Base-by-base conservation (phyloP, 2,113 vertebrate species). In the Mirounga angustirostris region DNA sequence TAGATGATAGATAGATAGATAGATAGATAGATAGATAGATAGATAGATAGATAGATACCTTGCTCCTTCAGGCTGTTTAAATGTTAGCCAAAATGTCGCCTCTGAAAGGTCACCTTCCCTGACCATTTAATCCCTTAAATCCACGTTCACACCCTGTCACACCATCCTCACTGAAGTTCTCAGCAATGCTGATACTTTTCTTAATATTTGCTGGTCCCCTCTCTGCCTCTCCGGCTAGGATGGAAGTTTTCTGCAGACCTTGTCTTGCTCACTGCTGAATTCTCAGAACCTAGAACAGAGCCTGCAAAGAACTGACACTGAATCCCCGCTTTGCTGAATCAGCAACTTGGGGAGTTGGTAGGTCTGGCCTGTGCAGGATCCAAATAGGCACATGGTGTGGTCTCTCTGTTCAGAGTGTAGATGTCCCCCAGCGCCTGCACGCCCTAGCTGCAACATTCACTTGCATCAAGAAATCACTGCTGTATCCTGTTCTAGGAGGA, bases 131-230 rank as follows among this genome's bases (percentile, higher is more conserved):
- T 50, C 63, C 46, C 46, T 73, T 36, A 61, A 84, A 18, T 19
- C 33, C 33, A 12, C 11, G 7, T 14, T 26, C 83, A 58, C 80
- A 73, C 92, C 36, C 33, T 15, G 11, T 40, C 61, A 54, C 7
- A 9, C 58, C 43, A 24, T 8, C 73, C 85, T 89, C 76, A 73
- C 3, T 78, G 16, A 36, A 40, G 28, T 52, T 71, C 74, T 76
- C 40, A 69, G 19, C n/a, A 79, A 26, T 13, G 0, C 22, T 94
- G 50, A 15, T 93, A 40, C 40, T 97, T 93, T 74, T 54, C 82
- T 92, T 96, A 80, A 79, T 96, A 10, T 95, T 74, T 59, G 28
- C 79, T 54, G 59, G 89, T 54, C 58, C 18, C 67, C 89, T 93
- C 88, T 83, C 84, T 83, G 16, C 61, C 63, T 95, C 46, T 40